Base-by-base conservation (phyloP, 2,888 invertebrate species). In the Leucoptera coffeella region DNA sequence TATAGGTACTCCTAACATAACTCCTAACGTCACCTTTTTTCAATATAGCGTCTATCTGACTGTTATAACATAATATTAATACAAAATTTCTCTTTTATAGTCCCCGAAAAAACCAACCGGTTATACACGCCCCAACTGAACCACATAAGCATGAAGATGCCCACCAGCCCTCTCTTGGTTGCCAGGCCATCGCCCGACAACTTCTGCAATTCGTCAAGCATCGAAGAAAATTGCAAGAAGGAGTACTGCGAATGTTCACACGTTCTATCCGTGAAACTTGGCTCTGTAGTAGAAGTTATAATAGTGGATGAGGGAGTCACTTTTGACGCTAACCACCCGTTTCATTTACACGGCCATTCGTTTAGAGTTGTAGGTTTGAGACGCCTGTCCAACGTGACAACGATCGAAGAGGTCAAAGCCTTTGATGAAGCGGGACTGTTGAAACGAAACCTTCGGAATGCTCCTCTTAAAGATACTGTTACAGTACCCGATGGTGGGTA, bases 401-500 rank as follows among this genome's bases (percentile, higher is more conserved):
- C 87, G 0, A 72, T 82, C 12, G 81, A 83, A 36, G 72, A 81
- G 48, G 55, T 78, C n/a, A 78, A 80, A 45, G 73, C 73, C 15
- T 61, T 82, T 32, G 90, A 91, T 42, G 57, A 65, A 36, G 67
- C 72, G 19, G 90, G 89, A 8, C 50, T 74, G 9, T 72, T 92
- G 6, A 73, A 74, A 30, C 72, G 91, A 26, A 89, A 87, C 45
- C 60, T 90, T 1, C 60, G 74, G 21, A 75, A 77, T 29, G 81
- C 92, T 0, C 87, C 90, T 0, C 58, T 84, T 3, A 93, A 93
- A 53, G 93, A 93, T 43, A 91, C 92, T 0, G 85, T 92, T 0
- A 89, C 90, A 0, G 84, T 92, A 1, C 92, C 92, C 0, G 91
- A 91, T 52, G 92, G 91, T 12, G 93, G 92, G 1, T 93, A 86